Conservation (phyloP, 2,888 invertebrate genomes). For the Stomorhina lunata region DNA sequence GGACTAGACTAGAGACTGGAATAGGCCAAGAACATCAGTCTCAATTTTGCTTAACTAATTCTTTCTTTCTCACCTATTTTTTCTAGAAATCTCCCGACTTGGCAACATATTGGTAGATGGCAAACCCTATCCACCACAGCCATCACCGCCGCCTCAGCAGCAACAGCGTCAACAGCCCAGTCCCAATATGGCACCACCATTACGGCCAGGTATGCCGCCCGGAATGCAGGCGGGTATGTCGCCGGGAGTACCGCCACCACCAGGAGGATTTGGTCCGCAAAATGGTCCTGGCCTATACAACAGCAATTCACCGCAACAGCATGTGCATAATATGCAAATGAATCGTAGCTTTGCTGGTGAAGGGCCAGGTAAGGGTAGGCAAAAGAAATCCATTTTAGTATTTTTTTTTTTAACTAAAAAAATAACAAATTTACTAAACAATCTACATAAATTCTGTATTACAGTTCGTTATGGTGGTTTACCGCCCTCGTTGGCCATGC, state of each 20-base stretch:
- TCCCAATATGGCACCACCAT: constrained; percentile 79
- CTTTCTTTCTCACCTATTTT: constrained; percentile 22
- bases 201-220: constrained; percentile 77
- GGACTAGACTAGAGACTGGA: too few species aligned
- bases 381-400: constrained; percentile 54
- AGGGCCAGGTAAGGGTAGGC: constrained; percentile 76
- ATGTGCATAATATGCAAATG: constrained; percentile 78
- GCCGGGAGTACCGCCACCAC: constrained; percentile 75
- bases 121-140: constrained; percentile 85
- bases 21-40: too few species aligned
- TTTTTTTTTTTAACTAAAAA: too few species aligned
- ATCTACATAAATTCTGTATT: constrained; percentile 52
- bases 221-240: constrained; percentile 77
- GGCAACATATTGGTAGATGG: constrained; percentile 92
- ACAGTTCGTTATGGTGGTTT: constrained; percentile 78
- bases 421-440: neutral
- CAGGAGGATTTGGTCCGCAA: constrained; percentile 72
- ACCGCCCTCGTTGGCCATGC: constrained; percentile 77
- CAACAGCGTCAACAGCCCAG: constrained; percentile 76
- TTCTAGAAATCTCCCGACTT: constrained; percentile 86
- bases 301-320: constrained; percentile 76
- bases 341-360: constrained; percentile 77
- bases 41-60: neutral
- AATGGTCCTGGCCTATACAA: constrained; percentile 79
- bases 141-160: constrained; percentile 76